Conservation (phyloP, 2,113 vertebrate genomes). For the Tupaia chinensis region DNA sequence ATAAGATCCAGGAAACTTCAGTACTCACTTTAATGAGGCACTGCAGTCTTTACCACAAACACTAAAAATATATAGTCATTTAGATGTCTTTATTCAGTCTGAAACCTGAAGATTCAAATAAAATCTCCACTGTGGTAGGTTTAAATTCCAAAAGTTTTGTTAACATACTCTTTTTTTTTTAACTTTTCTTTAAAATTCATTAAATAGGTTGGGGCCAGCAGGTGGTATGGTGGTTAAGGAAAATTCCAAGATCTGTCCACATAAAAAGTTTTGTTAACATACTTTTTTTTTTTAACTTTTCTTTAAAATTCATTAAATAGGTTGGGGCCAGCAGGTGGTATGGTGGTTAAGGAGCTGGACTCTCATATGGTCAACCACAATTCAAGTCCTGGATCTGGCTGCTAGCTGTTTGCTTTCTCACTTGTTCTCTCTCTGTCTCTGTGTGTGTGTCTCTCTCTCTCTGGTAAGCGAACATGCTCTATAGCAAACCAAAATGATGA, state of each 20-base stretch:
- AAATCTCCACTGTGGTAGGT: background rate
- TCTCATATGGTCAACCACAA: no score
- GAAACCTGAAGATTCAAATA: background rate
- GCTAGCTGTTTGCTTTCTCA: no score
- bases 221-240: no score
- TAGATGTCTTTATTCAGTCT: background rate
- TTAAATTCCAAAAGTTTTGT: background rate
- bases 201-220: background rate
- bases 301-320: background rate
- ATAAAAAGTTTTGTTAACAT: background rate
- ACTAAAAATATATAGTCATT: background rate
- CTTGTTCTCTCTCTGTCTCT: no score
- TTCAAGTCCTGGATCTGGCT: no score
- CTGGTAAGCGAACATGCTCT: no score
- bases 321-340: no score
- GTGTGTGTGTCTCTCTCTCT: no score
- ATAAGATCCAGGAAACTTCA: background rate
- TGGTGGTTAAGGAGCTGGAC: no score
- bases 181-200: background rate
- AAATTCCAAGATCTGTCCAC: background rate
- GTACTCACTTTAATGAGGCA: background rate
- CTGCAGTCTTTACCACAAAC: background rate
- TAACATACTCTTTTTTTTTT: background rate
- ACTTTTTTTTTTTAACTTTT: background rate
- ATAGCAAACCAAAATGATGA: no score